Base-by-base conservation (phyloP, 92 coral and sea anemone species). In the Porites cylindrica region DNA sequence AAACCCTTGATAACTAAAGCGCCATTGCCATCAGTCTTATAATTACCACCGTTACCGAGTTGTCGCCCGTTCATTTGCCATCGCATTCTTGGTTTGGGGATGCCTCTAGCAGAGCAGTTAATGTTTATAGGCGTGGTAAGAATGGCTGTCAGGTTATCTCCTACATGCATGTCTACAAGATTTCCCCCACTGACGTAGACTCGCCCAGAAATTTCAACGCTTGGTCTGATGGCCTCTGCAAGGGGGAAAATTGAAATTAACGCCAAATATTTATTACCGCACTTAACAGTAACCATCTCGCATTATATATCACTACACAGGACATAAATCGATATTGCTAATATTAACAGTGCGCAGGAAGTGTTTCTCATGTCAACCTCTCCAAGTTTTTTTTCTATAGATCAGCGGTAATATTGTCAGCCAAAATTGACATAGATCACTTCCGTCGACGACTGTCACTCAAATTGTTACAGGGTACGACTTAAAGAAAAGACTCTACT, bases 61-160 rank as follows among this genome's bases (percentile, higher is more conserved):
- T 61, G 85, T 61, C 77, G 80, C 7, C 84, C 93, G 75, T 92
- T 81, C 85, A 84, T 92, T 26, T 58, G 19, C 95, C 95, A 92
- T 47, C 62, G 82, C 70, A 92, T 73, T 13, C 19, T 85, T 14
- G 95, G 95, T 60, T 58, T 76, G 10, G 95, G 95, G 19, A 78
- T 51, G 76, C 95, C 95, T 51, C 50, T 89, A n/a, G 90, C 78
- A 5, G 83, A 79, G 50, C 95, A 92, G 72, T 82, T 83, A 70
- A 92, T 75, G 74, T 66, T 85, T 26, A 92, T 82, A 52, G 90
- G 74, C 20, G 93, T 90, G 8, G 70, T 79, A 17, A 83, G 61
- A n/a, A 90, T 70, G n/a, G 90, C 90, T 11, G 93, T 90, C 16
- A 90, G 75, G 66, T 90, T 92, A 82, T 88, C 95, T 51, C 92